Conservation (phyloP, 2,797 vertebrate species). For the Typhlichthys subterraneus region DNA sequence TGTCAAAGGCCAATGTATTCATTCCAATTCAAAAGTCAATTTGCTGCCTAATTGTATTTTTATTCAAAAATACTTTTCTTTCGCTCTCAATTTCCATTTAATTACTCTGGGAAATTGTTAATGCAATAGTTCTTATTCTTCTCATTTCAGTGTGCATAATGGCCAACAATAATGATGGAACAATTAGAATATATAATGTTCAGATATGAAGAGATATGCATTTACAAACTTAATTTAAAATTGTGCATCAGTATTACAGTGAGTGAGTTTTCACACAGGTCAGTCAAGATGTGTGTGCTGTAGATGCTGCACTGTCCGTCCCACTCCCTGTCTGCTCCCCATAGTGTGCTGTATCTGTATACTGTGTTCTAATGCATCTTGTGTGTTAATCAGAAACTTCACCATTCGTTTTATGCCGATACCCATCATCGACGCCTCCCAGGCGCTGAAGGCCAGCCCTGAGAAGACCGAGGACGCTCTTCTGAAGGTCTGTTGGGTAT, state of each 20-base stretch:
- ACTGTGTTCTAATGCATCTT: slow-evolving; percentile 5
- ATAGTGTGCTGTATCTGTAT: background rate
- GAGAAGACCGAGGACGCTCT: slow-evolving; percentile 97
- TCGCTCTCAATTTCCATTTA: too few relatives aligned
- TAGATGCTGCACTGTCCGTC: background rate
- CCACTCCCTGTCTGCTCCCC: background rate
- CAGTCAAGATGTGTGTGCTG: too few relatives aligned
- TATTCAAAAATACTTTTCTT: too few relatives aligned
- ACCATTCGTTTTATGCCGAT: slow-evolving; percentile 97
- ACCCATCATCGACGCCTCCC: slow-evolving; percentile 95
- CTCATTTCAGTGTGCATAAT: background rate
- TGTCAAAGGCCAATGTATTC: too few relatives aligned
- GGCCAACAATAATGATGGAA: background rate
- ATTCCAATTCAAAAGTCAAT: too few relatives aligned
- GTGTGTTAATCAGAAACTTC: slow-evolving; percentile 84
- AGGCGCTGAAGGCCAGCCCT: slow-evolving; percentile 93
- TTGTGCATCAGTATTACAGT: too few relatives aligned
- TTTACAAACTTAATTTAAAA: background rate
- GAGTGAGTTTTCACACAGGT: too few relatives aligned
- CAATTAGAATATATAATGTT: background rate
- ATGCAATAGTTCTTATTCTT: too few relatives aligned
- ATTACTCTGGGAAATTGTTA: too few relatives aligned
- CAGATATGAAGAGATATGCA: background rate
- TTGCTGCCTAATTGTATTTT: too few relatives aligned
- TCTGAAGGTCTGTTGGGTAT: slow-evolving; percentile 82